Evolutionary conservation across 2,113 vertebrate genomes (phyloP).

Genomic region (Gavialis gangeticus): DNA sequence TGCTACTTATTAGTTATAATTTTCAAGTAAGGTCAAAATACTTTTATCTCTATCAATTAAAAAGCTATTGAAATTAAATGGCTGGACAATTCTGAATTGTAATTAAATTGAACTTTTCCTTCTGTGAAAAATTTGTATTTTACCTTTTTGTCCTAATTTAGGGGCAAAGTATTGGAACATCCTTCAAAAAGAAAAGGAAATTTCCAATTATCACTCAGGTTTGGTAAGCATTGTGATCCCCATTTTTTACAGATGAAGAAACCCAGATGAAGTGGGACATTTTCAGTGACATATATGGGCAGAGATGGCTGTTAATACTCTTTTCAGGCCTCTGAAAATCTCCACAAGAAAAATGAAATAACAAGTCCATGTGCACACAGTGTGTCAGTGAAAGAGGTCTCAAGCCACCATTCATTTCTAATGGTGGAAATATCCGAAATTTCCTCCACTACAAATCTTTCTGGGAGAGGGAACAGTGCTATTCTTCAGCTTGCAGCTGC

Average conservation of each 20-base stretch:
- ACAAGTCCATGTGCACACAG: fast-evolving
- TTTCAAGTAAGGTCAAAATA: not conserved
- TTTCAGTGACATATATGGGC: not conserved
- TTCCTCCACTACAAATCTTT: no score
- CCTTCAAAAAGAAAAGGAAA: not conserved
- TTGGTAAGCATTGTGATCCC: not conserved
- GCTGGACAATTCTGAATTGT: not conserved
- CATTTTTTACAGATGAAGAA: not conserved
- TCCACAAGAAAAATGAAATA: not conserved
- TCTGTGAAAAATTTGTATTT: not conserved
- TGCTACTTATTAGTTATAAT: not conserved
- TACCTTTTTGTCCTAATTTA: not conserved
- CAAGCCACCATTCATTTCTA: no score
- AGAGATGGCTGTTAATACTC: not conserved
- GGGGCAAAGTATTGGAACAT: not conserved
- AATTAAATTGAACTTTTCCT: slow-evolving; percentile 7
- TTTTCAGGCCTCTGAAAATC: not conserved
- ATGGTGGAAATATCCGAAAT: no score
- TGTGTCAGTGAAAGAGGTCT: not conserved
- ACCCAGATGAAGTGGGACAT: not conserved
- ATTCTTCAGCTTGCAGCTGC: no score
- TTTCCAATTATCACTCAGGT: not conserved
- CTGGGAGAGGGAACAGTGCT: no score
- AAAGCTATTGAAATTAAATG: not conserved
- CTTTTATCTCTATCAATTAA: not conserved